Percentiles rank a stretch among this genome's conserved stretches.
Conservation (phyloP, 1,140 invertebrate genomes). For the Pissodes strobi region DNA sequence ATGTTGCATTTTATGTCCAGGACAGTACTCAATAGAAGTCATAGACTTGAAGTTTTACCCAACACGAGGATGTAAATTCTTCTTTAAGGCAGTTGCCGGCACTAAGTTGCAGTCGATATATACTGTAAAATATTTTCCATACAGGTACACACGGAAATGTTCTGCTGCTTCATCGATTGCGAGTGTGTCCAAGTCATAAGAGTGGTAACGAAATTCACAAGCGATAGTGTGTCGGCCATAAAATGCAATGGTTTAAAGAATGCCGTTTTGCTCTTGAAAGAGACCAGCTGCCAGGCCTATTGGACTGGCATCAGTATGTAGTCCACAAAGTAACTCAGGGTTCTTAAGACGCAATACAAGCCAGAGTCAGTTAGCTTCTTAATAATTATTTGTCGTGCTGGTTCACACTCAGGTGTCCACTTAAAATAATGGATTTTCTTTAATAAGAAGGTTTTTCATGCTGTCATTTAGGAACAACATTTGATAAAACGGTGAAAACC, state of each 20-base stretch:
- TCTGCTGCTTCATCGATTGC: slow-evolving; percentile 22
- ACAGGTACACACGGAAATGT: slow-evolving; percentile 48
- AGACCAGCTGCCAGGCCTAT: no score
- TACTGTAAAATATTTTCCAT: slow-evolving; percentile 48
- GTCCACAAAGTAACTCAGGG: not conserved
- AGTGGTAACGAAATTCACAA: not conserved
- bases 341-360: slow-evolving; percentile 7
- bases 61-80: slow-evolving; percentile 48
- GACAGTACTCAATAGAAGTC: slow-evolving; percentile 37
- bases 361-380: slow-evolving; percentile 5
- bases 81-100: no score
- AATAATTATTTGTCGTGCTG: not conserved
- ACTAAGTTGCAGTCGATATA: slow-evolving; percentile 53
- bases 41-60: slow-evolving; percentile 47
- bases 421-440: no score
- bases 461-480: no score
- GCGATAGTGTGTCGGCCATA: not conserved
- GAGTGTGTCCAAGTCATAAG: no score
- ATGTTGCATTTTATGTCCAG: slow-evolving; percentile 32
- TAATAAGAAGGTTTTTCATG: no score
- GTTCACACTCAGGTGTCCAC: no score
- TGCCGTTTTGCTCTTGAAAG: slow-evolving; percentile 12
- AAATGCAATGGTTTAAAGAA: no score
- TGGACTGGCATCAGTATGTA: no score
- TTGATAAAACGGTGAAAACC: no score